These are phyloP conservation scores for Rhyacophila brunnea DNA, from an alignment of 1,140 invertebrate species.

Conservation along the genomic window DNA sequence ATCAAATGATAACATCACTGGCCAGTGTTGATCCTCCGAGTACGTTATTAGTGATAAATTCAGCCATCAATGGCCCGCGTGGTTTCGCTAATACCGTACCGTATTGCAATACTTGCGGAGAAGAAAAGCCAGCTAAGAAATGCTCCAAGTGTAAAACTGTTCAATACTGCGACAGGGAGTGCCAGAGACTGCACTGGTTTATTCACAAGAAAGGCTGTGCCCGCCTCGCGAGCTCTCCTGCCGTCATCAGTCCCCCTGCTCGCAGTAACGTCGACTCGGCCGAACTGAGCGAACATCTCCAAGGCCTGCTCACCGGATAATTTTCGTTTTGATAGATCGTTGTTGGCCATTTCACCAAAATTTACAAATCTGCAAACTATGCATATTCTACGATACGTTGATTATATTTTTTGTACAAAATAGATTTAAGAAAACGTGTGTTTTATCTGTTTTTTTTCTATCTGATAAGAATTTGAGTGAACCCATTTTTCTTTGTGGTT, in stretches of 20 bases:
- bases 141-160: constrained; percentile 95
- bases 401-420: too few species aligned
- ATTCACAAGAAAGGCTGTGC: constrained; percentile 89
- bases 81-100: constrained; percentile 70
- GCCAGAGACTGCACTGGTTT: constrained; percentile 95
- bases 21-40: constrained; percentile 67
- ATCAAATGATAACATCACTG: constrained; percentile 75
- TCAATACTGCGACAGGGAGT: constrained; percentile 90
- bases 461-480: too few species aligned
- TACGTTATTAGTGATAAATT: constrained; percentile 73
- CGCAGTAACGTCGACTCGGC: constrained; percentile 46
- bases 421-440: too few species aligned
- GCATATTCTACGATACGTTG: too few species aligned
- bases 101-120: constrained; percentile 85
- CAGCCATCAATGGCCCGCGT: constrained; percentile 86
- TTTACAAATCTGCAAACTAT: too few species aligned
- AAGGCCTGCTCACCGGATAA: constrained; percentile 45
- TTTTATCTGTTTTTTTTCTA: too few species aligned
- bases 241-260: constrained; percentile 35
- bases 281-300: constrained; percentile 49
- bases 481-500: too few species aligned
- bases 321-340: background rate
- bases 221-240: constrained; percentile 51
- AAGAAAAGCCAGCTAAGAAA: constrained; percentile 85
- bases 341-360: too few species aligned